Percentiles rank a stretch among this genome's conserved stretches.
Conservation (phyloP, 2,797 vertebrate species). For the Lepus townsendii region DNA sequence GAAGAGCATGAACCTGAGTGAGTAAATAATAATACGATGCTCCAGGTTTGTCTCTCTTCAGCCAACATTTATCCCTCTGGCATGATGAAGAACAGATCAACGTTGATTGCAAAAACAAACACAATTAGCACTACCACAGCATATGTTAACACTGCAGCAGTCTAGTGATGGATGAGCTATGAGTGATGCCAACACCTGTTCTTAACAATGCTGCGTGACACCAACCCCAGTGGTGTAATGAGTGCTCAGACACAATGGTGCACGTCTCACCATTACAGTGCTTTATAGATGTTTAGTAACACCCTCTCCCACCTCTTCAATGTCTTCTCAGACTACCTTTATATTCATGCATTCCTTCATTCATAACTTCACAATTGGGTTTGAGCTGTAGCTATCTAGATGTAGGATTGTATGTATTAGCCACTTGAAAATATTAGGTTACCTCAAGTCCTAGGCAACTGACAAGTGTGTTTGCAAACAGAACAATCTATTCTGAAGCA, state of each 20-base stretch:
- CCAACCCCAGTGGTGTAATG: constrained; percentile 12
- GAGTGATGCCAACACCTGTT: constrained; percentile 68
- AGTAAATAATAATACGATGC: background rate
- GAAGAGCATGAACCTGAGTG: background rate
- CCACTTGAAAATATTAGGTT: background rate
- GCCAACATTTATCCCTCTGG: constrained; percentile 72
- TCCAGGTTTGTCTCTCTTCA: constrained; percentile 58
- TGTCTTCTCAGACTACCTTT: constrained; percentile 14
- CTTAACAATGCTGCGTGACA: constrained; percentile 1
- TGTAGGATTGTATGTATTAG: background rate
- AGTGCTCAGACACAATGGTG: background rate
- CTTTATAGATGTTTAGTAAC: background rate
- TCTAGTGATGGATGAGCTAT: constrained; percentile 66
- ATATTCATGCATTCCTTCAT: background rate
- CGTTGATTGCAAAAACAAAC: constrained; percentile 77
- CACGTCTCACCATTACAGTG: background rate
- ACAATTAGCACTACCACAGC: constrained; percentile 64
- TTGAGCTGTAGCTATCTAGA: background rate
- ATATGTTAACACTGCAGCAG: constrained; percentile 69
- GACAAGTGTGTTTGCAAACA: background rate
- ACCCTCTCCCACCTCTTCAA: background rate
- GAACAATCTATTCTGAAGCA: background rate
- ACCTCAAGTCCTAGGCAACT: background rate
- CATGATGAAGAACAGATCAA: constrained; percentile 69
- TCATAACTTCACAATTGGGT: background rate